Evolutionary conservation across 2,797 vertebrate genomes (phyloP).

Genomic region (Avahi laniger): DNA sequence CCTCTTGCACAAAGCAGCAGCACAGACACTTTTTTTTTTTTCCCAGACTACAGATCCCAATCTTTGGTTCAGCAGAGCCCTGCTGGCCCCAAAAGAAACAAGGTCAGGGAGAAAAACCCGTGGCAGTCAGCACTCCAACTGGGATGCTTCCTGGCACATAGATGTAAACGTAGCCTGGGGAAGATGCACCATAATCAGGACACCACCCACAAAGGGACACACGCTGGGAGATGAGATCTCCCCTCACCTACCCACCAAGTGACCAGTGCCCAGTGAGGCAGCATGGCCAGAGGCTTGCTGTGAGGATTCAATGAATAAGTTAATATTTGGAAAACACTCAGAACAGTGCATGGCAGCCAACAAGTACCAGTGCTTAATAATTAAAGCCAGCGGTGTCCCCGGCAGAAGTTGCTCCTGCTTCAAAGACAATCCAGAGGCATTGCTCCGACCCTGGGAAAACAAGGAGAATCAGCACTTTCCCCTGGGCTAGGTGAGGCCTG

Average conservation of each 20-base stretch:
- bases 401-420: not conserved
- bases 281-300: not conserved
- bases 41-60: not conserved
- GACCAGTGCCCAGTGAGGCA: not conserved
- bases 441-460: not conserved
- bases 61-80: slow-evolving; percentile 24
- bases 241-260: not conserved
- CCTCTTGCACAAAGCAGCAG: slow-evolving; percentile 1
- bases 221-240: not conserved
- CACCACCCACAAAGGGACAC: not conserved
- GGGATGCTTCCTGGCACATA: not conserved
- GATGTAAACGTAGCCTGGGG: not conserved
- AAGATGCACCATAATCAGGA: accelerated
- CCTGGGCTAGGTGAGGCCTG: not conserved
- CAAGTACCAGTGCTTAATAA: not conserved
- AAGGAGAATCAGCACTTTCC: not conserved
- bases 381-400: not conserved
- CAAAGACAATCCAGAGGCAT: not conserved
- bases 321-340: not conserved
- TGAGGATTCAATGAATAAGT: not conserved
- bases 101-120: not conserved
- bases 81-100: not conserved
- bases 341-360: not conserved
- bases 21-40: slow-evolving; percentile 45
- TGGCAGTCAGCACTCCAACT: not conserved